Conservation (phyloP, 53 echinoderm and acorn worm species). For the Paracentrotus lividus region DNA sequence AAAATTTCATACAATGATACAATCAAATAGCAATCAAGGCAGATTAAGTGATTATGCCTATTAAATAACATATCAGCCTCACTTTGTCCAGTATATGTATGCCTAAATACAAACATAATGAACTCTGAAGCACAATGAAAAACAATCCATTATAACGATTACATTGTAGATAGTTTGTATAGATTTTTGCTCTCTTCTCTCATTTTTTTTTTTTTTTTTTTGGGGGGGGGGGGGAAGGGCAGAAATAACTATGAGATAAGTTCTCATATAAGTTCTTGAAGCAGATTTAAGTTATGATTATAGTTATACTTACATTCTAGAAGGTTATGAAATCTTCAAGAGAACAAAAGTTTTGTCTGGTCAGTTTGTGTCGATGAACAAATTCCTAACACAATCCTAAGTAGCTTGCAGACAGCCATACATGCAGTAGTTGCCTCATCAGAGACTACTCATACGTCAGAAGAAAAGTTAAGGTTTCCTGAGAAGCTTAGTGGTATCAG, state of each 20-base stretch:
- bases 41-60: neutral
- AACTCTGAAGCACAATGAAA: too few species aligned
- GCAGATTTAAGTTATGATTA: too few species aligned
- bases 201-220: too few species aligned
- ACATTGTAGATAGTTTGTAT: too few species aligned
- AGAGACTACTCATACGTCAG: constrained; percentile 32
- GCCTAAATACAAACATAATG: too few species aligned
- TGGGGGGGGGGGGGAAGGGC: too few species aligned
- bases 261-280: too few species aligned
- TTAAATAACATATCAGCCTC: neutral
- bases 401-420: neutral
- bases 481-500: too few species aligned
- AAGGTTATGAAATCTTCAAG: neutral
- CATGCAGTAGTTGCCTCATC: neutral
- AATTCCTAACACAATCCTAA: neutral
- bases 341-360: neutral
- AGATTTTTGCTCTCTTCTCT: too few species aligned
- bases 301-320: neutral
- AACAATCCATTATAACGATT: too few species aligned
- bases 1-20: neutral
- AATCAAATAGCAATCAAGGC: neutral
- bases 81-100: too few species aligned
- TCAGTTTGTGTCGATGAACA: neutral
- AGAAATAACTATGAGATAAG: too few species aligned
- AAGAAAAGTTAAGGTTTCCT: neutral